Evolutionary conservation across 2,888 invertebrate species (phyloP).

Genomic region (Rhorus exstirpatorius): DNA sequence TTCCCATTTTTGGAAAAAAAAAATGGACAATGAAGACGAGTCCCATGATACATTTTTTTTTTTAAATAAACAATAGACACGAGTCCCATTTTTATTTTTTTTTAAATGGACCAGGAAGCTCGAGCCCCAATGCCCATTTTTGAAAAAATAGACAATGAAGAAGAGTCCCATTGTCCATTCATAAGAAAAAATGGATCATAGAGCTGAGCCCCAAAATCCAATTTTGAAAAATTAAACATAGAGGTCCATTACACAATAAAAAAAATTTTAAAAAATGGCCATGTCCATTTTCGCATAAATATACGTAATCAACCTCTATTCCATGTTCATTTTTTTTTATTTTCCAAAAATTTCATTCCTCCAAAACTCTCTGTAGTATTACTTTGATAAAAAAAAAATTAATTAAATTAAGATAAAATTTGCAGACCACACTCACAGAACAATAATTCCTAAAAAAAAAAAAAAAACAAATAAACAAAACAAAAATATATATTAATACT

Average conservation of each 20-base stretch:
- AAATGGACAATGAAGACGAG: neutral
- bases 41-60: neutral
- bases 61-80: neutral
- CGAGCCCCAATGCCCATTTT: neutral
- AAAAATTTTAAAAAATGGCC: no score
- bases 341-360: neutral
- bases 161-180: neutral
- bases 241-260: no score
- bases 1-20: neutral
- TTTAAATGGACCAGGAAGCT: no score
- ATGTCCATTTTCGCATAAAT: no score
- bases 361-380: neutral
- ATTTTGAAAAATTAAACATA: no score
- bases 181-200: no score
- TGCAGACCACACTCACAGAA: slow-evolving; percentile 63
- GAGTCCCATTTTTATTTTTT: neutral
- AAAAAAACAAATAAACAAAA: slow-evolving; percentile 22
- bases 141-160: neutral
- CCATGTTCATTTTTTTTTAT: neutral
- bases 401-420: slow-evolving; percentile 20
- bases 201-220: no score
- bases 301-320: no score
- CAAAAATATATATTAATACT: slow-evolving; percentile 50
- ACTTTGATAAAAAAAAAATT: slow-evolving; percentile 20
- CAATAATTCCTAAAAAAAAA: slow-evolving; percentile 61